Evolutionary conservation across 92 coral and sea anemone species (phyloP), one percentile per base, ranked within the genome.

Genomic region (Ricordea florida): DNA sequence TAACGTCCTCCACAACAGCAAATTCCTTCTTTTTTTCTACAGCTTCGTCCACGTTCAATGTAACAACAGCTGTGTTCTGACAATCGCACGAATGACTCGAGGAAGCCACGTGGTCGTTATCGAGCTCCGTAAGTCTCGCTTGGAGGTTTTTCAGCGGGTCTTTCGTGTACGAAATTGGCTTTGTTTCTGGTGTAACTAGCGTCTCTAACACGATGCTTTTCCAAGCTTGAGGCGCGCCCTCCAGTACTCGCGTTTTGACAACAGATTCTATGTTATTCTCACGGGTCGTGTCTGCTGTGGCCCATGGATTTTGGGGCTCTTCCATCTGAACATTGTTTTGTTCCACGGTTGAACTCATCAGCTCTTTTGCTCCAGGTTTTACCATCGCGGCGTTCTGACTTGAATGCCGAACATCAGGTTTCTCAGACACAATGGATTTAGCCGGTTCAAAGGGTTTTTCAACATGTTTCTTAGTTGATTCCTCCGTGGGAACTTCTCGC

Each of bases 141-240:
- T 53, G 64, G 47, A 70, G 42, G 29, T 70, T 53, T 52, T 41
- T 53, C 8, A 70, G 14, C 17, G 17, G 40, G 52, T 70, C 77
- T 10, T 38, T 30, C 0, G 55, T 6, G 21, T 35, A 10, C 14
- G 50, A 42, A 16, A 30, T 40, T n/a, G 55, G 40, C 21, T 70
- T 70, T 2, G 31, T 40, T 55, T 70, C 52, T 36, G 77, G 65
- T 27, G 77, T 70, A 55, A 70, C 77, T 1, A 18, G 31, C 31
- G 52, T 23, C 21, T 70, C 77, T 31, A 18, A 29, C 6, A 53
- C 52, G 27, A 40, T 32, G 18, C 17, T 22, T 9, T 38, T 32
- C 11, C 31, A 28, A 10, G 22, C 55, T 16, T 17, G 26, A n/a
- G n/a, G n/a, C n/a, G n/a, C n/a, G n/a, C n/a, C n/a, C n/a, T n/a